Base-by-base conservation (phyloP, 2,888 invertebrate species). In the Graphium colonna region DNA sequence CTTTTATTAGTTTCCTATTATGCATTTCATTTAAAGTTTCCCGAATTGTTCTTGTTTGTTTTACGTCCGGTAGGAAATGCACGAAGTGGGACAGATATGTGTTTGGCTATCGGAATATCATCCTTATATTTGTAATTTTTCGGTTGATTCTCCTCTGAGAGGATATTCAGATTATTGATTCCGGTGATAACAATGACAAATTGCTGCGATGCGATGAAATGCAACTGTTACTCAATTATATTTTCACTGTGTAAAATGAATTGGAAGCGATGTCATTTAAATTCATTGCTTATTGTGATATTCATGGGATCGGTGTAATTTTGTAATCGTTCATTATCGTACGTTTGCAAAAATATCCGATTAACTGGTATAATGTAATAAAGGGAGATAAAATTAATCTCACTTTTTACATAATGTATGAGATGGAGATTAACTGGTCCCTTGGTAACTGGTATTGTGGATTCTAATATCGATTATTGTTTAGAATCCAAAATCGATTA, bases 1-100 rank as follows among this genome's bases (percentile, higher is more conserved):
- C 40, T 52, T 52, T 48, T 52, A 52, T 52, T 47, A 52, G 47
- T 48, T 52, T 52, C 47, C 42, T 48, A 47, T 52, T 52, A 52
- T 52, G 42, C 47, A 52, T 52, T 52, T 52, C 52, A 52, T 52
- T 52, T 45, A 38, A 43, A 52, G 42, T 52, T 52, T 47, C 38
- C n/a, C 38, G 38, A 52, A 52, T 48, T 47, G 52, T 52, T 52
- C 52, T 52, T 52, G 36, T 52, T 52, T 43, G 47, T 52, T 48
- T 43, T 48, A 48, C 42, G 46, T 3, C 7, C 9, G 9, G 33
- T 16, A 3, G 44, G 41, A 46, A 41, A 40, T 31, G 42, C 52
- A 21, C 15, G n/a, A 47, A 43, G 36, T 47, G 48, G 48, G 48
- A 33, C 4, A 18, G 36, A 33, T 33, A 33, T 26, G 26, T n/a